Percentiles rank a stretch among this genome's conserved stretches.
phyloP scores from a whole-genome alignment of 1,140 invertebrate species.

The Drosophila kohkoa region DNA sequence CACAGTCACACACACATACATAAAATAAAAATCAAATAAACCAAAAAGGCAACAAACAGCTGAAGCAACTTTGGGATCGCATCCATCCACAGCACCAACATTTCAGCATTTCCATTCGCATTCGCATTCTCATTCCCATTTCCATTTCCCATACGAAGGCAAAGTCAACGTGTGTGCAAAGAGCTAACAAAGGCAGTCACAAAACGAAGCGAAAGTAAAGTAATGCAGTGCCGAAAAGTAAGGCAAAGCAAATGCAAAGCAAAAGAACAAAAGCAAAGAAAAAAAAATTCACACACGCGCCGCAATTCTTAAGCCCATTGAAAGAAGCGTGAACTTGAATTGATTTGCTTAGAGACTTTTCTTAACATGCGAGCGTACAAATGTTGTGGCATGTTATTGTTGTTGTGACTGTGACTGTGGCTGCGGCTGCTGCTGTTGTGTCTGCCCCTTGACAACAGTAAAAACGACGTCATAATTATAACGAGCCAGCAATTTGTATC shows the following conservation, averaged over 20 bases:
- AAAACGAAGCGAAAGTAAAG: slow-evolving; percentile 24
- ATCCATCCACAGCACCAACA: slow-evolving; percentile 1
- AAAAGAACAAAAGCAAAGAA: slow-evolving; percentile 17
- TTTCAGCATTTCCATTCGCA: neutral
- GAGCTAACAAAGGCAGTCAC: slow-evolving; percentile 21
- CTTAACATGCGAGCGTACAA: neutral
- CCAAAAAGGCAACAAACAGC: slow-evolving; percentile 39
- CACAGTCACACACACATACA: slow-evolving; percentile 31
- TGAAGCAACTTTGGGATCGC: slow-evolving; percentile 45
- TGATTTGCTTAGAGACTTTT: slow-evolving; percentile 66
- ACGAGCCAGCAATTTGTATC: slow-evolving; percentile 74
- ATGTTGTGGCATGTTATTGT: slow-evolving; percentile 15
- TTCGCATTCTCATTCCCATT: slow-evolving; percentile 4
- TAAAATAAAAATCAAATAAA: slow-evolving; percentile 79
- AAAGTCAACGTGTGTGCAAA: slow-evolving; percentile 33
- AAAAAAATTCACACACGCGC: slow-evolving; percentile 66
- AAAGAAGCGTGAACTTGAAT: slow-evolving; percentile 78
- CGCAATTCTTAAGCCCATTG: slow-evolving; percentile 52
- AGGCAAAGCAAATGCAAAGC: slow-evolving; percentile 9
- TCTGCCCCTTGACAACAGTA: slow-evolving; percentile 49
- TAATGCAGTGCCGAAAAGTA: slow-evolving; percentile 38
- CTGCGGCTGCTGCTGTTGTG: neutral
- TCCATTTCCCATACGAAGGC: slow-evolving; percentile 9
- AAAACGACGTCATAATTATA: slow-evolving; percentile 82
- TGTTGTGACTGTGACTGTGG: slow-evolving; percentile 2